Base-by-base conservation (phyloP, 2,888 invertebrate species). In the Baronia brevicornis region DNA sequence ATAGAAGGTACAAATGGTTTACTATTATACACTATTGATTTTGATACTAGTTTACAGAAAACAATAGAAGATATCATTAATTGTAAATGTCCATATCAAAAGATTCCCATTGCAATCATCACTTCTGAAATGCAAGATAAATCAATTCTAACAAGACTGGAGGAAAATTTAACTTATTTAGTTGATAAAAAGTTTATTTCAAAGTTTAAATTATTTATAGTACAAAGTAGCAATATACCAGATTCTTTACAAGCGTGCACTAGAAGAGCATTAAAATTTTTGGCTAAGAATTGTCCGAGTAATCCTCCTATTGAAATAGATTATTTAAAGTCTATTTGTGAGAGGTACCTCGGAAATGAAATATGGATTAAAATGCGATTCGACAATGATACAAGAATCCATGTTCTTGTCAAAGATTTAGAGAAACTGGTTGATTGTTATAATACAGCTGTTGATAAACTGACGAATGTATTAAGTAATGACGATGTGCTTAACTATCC, bases 371-470 rank as follows among this genome's bases (percentile, higher is more conserved):
- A 84, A 43, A 69, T 90, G 19, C 71, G 67, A 49, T 50, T 59
- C 22, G 65, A 74, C 37, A 58, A 56, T 24, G 66, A 78, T 40
- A 55, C 60, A 8, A 62, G 80, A 24, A 78, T 87, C 43, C 59
- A 62, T 39, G 43, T 47, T 2, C 74, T 88, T 25, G 52, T 89
- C 17, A 82, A 78, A 44, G 84, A 87, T 51, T 86, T 91, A 29
- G 61, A 82, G 49, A 80, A 87, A 51, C 75, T 91, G 3, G 85
- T 90, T 6, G 66, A 73, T 29, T 69, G 91, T 26, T 91, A 91
- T 53, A 93, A 93, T 55, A 85, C 86, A 45, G 89, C 89, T 11
- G 84, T 93, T 10, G 80, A 85, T 26, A 87, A 87, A 48, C 61
- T 92, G 26, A 86, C 86, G 19, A 63, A 85, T 22, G 84, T 90